Percentiles rank a stretch among this genome's conserved stretches.
phyloP scores from a whole-genome alignment of 2,888 invertebrate genomes.

The Lithophane socia region DNA sequence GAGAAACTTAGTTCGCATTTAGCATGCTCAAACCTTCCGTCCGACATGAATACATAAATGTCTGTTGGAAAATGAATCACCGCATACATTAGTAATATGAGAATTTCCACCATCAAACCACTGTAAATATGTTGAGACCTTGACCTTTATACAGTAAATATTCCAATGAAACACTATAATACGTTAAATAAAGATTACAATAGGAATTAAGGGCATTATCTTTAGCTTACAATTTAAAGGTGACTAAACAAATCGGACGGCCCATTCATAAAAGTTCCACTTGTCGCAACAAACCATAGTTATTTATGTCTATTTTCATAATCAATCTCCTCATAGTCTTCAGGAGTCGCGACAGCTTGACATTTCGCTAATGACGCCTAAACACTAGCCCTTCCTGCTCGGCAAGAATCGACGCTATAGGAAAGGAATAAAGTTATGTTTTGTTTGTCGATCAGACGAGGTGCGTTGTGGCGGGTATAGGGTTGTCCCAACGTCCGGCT shows the following conservation, averaged over 20 bases:
- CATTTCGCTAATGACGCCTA: slow-evolving; percentile 74
- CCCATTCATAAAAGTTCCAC: slow-evolving; percentile 42
- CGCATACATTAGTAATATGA: background rate
- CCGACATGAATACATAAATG: background rate
- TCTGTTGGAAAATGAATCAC: background rate
- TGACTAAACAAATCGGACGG: slow-evolving; percentile 35
- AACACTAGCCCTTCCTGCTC: slow-evolving; percentile 43
- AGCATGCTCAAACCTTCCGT: background rate
- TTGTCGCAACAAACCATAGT: slow-evolving; percentile 40
- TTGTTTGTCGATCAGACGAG: slow-evolving; percentile 28
- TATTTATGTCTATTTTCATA: slow-evolving; percentile 64
- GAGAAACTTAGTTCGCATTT: background rate
- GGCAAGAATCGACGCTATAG: slow-evolving; percentile 45
- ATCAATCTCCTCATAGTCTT: slow-evolving; percentile 73
- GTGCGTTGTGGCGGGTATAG: slow-evolving; percentile 27
- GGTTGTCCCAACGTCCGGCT: slow-evolving; percentile 40
- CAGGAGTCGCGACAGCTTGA: slow-evolving; percentile 73
- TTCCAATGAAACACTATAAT: background rate
- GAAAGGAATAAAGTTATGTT: slow-evolving; percentile 47
- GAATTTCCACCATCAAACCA: background rate
- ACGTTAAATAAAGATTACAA: background rate
- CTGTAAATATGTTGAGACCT: background rate
- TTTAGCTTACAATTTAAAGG: slow-evolving; percentile 6
- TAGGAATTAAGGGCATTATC: background rate
- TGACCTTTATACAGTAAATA: slow-evolving; percentile 6